phyloP scores from a whole-genome alignment of 2,797 vertebrate species.

The Cirrhinus molitorella region DNA sequence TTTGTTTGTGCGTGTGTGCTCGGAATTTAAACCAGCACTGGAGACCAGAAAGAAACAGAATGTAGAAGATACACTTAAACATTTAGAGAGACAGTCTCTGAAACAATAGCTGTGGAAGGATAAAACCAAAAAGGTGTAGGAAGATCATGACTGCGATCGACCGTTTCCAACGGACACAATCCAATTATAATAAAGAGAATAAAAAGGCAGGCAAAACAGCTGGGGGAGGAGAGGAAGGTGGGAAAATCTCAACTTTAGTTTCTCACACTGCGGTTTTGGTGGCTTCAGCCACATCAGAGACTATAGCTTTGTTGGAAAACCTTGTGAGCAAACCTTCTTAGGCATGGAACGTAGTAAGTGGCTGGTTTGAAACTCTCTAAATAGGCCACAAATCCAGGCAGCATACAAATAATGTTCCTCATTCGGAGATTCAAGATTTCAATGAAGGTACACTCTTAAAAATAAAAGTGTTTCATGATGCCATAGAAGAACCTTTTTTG shows the following conservation, averaged over 20 bases:
- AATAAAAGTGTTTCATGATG: too few relatives aligned
- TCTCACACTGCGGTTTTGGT: neutral
- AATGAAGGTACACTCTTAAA: too few relatives aligned
- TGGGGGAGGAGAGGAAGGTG: neutral
- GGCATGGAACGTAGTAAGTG: neutral
- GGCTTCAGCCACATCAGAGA: neutral
- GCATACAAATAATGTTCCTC: neutral
- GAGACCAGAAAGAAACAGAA: neutral
- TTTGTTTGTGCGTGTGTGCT: slow-evolving; percentile 43
- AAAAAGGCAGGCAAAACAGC: neutral
- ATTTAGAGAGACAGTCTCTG: slow-evolving; percentile 13
- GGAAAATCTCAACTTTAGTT: neutral
- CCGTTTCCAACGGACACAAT: neutral
- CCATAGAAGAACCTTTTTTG: too few relatives aligned
- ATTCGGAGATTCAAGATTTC: neutral
- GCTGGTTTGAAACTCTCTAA: neutral
- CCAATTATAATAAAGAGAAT: neutral
- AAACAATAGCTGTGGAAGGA: slow-evolving; percentile 14
- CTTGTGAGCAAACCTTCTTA: neutral
- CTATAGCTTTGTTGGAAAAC: neutral
- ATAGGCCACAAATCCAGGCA: neutral
- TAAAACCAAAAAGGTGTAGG: slow-evolving; percentile 57
- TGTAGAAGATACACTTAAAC: slow-evolving; percentile 8
- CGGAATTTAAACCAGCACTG: slow-evolving; percentile 36
- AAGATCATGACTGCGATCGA: neutral